phyloP scores from a whole-genome alignment of 2,888 invertebrate genomes.

The Stratiomys singularior region DNA sequence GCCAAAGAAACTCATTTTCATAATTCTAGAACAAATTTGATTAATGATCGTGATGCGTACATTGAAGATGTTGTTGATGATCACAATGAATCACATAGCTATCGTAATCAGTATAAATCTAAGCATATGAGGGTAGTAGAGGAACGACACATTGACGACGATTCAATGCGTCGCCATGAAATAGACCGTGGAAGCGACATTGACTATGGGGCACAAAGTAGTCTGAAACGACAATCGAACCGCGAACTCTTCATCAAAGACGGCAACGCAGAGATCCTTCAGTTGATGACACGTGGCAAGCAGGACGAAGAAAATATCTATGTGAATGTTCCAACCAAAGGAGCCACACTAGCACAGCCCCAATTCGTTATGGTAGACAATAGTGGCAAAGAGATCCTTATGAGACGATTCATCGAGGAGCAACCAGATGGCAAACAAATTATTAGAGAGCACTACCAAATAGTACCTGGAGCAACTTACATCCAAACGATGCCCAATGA shows the following conservation, averaged over 20 bases:
- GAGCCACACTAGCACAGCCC: slow-evolving; percentile 69
- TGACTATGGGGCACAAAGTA: slow-evolving; percentile 63
- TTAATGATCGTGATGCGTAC: slow-evolving; percentile 64
- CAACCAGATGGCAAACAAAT: slow-evolving; percentile 75
- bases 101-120: slow-evolving; percentile 53
- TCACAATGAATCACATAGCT: slow-evolving; percentile 63
- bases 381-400: slow-evolving; percentile 86
- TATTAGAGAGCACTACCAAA: slow-evolving; percentile 68
- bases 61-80: slow-evolving; percentile 60
- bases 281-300: slow-evolving; percentile 81
- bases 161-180: slow-evolving; percentile 80
- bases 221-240: slow-evolving; percentile 62
- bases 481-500: slow-evolving; percentile 64
- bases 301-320: slow-evolving; percentile 73
- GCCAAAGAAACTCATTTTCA: slow-evolving; percentile 65
- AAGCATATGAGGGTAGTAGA: slow-evolving; percentile 55
- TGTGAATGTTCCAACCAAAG: slow-evolving; percentile 69
- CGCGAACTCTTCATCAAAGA: slow-evolving; percentile 83
- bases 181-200: slow-evolving; percentile 80
- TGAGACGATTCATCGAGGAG: slow-evolving; percentile 86
- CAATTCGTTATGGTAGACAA: slow-evolving; percentile 76
- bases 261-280: slow-evolving; percentile 85
- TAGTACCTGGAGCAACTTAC: slow-evolving; percentile 62
- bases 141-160: slow-evolving; percentile 73
- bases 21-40: slow-evolving; percentile 65